Conservation (phyloP, 2,113 vertebrate species). For the Leuciscus idus region DNA sequence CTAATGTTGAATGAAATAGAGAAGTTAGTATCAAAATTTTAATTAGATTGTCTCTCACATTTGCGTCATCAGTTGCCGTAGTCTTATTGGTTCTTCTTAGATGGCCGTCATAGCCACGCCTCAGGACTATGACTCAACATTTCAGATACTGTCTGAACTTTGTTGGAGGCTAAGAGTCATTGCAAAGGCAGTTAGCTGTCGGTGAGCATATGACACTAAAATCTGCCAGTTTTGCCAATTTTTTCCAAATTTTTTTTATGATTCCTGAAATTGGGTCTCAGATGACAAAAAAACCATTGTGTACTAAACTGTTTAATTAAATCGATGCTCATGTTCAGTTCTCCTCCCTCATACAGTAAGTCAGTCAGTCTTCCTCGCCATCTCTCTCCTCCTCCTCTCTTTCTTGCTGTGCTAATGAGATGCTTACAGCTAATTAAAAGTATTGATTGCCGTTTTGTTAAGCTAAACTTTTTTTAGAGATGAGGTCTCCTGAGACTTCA, state of each 20-base stretch:
- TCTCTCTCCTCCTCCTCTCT: conserved; percentile 37
- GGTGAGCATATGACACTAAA: not conserved
- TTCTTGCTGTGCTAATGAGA: conserved; percentile 80
- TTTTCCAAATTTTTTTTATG: not conserved
- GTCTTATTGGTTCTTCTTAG: not conserved
- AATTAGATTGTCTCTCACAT: not conserved
- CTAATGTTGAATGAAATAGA: conserved; percentile 1
- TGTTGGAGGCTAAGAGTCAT: not conserved
- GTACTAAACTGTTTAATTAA: not conserved
- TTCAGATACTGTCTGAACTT: conserved; percentile 1
- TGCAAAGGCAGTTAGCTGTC: not conserved
- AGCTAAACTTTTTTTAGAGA: conserved; percentile 71
- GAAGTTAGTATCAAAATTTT: not conserved
- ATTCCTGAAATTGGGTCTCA: not conserved
- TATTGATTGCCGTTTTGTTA: conserved; percentile 91
- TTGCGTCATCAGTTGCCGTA: not conserved
- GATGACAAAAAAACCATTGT: not conserved
- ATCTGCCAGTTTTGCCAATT: not conserved
- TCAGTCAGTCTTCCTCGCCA: conserved; percentile 14
- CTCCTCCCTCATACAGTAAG: not conserved
- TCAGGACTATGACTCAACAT: conserved; percentile 13
- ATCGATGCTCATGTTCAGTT: not conserved
- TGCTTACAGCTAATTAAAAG: conserved; percentile 93
- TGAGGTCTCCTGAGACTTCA: conserved; percentile 28
- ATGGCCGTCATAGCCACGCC: not conserved